Evolutionary conservation across 2,113 vertebrate genomes (phyloP), one percentile per base, ranked within the genome.

Genomic region (Dendrocopos noguchii): DNA sequence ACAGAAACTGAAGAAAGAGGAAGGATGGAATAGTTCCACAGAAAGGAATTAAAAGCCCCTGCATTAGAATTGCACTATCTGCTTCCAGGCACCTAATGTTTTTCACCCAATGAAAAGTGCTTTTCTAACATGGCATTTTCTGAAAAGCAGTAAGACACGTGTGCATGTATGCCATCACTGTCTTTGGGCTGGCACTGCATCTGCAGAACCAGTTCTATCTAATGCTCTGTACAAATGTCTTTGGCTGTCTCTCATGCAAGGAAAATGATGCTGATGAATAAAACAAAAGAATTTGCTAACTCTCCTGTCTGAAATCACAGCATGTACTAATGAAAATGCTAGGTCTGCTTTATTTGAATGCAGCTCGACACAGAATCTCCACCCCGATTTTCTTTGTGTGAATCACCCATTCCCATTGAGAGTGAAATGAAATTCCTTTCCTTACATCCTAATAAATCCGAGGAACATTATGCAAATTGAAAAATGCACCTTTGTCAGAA

Each of bases 401-500:
- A 96, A 91, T 95, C 89, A 84, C 70, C 82, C 88, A 59, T 94
- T 94, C 83, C 75, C 46, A 90, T 15, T 85, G 94, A 91, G 92
- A 92, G 87, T 63, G 82, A 97, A 97, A 95, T 88, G 50, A 93
- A 97, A 97, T 92, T 92, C 66, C 92, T 95, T 96, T 84, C 46
- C 81, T 90, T 95, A 90, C 80, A 79, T 96, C 52, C 92, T 91
- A 94, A 94, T 95, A 97, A 97, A 94, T 93, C 84, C 91, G 87
- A 95, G 95, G 96, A 97, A 80, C 79, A 61, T 96, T 97, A 97
- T 95, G 97, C 95, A 97, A 97, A 96, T 97, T 96, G 96, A 97
- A 98, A 97, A 97, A 97, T 97, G 90, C 78, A 83, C 68, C 80
- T 95, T 93, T 95, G 96, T 97, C 96, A 92, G 84, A 95, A 85